Base-by-base conservation (phyloP, 2,888 invertebrate species). In the Caenorhabditis sp. region DNA sequence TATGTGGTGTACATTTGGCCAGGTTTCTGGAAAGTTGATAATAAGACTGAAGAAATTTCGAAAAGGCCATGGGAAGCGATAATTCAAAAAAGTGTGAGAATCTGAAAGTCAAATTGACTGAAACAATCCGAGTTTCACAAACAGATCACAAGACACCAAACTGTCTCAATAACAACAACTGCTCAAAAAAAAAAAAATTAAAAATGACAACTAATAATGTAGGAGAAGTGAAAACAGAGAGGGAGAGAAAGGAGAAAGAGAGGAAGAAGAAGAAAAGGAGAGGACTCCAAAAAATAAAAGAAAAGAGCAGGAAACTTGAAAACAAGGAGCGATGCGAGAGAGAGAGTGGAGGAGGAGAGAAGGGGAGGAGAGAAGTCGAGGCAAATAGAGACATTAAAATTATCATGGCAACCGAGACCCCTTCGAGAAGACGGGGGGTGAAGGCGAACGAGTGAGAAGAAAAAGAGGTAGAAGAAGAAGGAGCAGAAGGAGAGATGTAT, bases 341-440 rank as follows among this genome's bases (percentile, higher is more conserved):
- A 10, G 7, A 2, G 44, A 31, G 19, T 28, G n/a, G 14, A 16
- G 8, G 49, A 49, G 49, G 47, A 26, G 49, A 7, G n/a, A 51
- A 28, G 51, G 66, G 47, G 54, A 66, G 8, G n/a, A 51, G 47
- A 66, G 66, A 66, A 5, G 38, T 38, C 12, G 38, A 68, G 54
- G 35, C 16, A 24, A 41, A 38, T 16, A 35, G 49, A 68, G 68
- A 68, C 68, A 68, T 68, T 68, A 49, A 51, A 68, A 38, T 68
- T 68, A 68, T 68, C 68, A 54, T 68, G 22, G 68, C 68, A 68
- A 68, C 68, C 63, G 47, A 47, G 47, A 19, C 44, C 44, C 44
- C 4, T 44, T 44, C 16, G 44, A n/a, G 44, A 16, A 16, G 44
- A 14, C 10, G 44, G 44, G 16, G 14, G n/a, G n/a, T n/a, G n/a